These are phyloP conservation scores for Melinaea marsaeus DNA, from an alignment of 2,888 invertebrate species.

Conservation along the genomic window DNA sequence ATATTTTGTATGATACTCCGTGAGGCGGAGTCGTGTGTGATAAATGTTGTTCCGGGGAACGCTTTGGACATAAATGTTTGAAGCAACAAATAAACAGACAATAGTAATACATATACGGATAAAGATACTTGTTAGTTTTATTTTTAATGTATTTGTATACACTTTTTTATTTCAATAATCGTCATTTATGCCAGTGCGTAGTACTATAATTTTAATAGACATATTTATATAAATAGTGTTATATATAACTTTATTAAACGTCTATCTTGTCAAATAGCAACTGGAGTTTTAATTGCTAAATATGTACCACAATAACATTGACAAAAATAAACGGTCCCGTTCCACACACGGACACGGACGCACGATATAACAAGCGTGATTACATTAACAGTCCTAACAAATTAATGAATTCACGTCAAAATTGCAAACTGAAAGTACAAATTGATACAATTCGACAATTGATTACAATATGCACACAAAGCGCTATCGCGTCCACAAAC, in stretches of 20 bases:
- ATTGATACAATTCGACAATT: conserved; percentile 72
- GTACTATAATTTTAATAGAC: too few species aligned
- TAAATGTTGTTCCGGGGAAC: conserved; percentile 30
- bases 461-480: conserved; percentile 75
- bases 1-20: conserved; percentile 59
- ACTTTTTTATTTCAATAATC: too few species aligned
- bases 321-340: conserved; percentile 21
- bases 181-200: too few species aligned
- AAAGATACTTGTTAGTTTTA: too few species aligned
- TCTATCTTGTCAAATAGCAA: too few species aligned
- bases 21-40: conserved; percentile 52
- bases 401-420: conserved; percentile 70
- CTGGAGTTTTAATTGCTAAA: too few species aligned
- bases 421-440: conserved; percentile 72
- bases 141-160: too few species aligned
- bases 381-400: conserved; percentile 52
- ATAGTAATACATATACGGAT: too few species aligned
- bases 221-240: too few species aligned
- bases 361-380: conserved; percentile 36
- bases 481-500: conserved; percentile 69
- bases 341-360: conserved; percentile 21
- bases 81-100: neutral
- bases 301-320: conserved; percentile 3
- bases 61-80: conserved; percentile 7
- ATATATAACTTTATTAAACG: too few species aligned